Evolutionary conservation across 2,113 vertebrate genomes (phyloP), one percentile per base, ranked within the genome.

Genomic region (Falcunculus frontatus): DNA sequence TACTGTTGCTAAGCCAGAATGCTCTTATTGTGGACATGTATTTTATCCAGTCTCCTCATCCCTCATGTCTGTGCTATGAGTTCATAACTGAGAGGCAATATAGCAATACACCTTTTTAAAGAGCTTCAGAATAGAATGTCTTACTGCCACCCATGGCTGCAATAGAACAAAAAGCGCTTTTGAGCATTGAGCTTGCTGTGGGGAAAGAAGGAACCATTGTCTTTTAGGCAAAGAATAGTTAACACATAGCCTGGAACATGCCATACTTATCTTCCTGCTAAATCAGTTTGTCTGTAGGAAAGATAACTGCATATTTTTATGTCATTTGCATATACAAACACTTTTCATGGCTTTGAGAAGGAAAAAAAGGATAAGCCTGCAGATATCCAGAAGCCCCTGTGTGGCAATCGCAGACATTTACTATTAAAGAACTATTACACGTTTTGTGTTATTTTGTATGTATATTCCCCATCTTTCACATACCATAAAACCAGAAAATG

Each of bases 21-120:
- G 37, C 29, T 91, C 13, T 62, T 37, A 16, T 29, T 88, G 63
- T 76, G 68, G 65, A 62, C 18, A 87, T 2, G 0, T 39, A 57
- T 80, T 91, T 92, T 79, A 88, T 39, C 74, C 74, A 77, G 60
- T 56, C 33, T 84, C 59, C 39, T 65, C 59, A 62, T 76, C 67
- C 81, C 22, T 79, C 26, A 23, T 25, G 73, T n/a, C 67, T 91
- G 44, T 76, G 65, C 60, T 52, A 33, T 41, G 85, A 90, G 75
- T 87, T 93, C 70, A 83, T 78, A 90, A 88, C 53, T 93, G 76
- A 96, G 46, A 87, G 52, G 62, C 15, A 60, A 69, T 82, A 89
- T 29, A 76, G 37, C 33, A 70, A 41, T 23, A 64, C 10, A 15
- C 11, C 46, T 80, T 92, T 86, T 35, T 32, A 74, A 37, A 73